Evolutionary conservation across 2,888 invertebrate species (phyloP), one percentile per base, ranked within the genome.

Genomic region (Orchesellides sinensis): DNA sequence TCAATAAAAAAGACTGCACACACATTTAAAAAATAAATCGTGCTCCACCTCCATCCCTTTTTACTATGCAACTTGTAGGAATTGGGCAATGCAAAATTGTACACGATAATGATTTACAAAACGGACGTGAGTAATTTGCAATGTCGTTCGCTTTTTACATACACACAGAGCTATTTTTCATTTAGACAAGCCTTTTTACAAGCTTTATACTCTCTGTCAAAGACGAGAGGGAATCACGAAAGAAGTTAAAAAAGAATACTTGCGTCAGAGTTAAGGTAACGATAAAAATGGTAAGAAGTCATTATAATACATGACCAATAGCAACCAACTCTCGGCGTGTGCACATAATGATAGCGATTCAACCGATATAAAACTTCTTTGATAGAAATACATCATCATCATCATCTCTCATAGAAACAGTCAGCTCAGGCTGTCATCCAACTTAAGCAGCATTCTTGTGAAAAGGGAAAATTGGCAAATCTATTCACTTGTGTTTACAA

Each of bases 181-280:
- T 63, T 63, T 63, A 45, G 40, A 40, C 63, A 63, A 40, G 63
- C 23, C 32, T 32, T 63, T 35, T 23, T 59, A 59, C 25, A 59
- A 59, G n/a, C n/a, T n/a, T n/a, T n/a, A n/a, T n/a, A n/a, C n/a
- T n/a, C n/a, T n/a, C n/a, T 59, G 59, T 27, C 59, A 59, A 32
- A 59, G 12, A 52, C 14, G n/a, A 40, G 40, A 40, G 40, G n/a
- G 32, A 32, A 14, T 10, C 8, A 14, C 14, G 25, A 63, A 79
- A 75, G 63, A 59, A 81, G 40, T 63, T 63, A 45, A 63, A 40
- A 63, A 40, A 40, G 21, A 19, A 35, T 5, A 29, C 56, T 81
- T 81, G 73, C 81, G 68, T 74, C 73, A 79, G 72, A 74, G 81
- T 81, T 81, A 81, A 81, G 74, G 80, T 81, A 73, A 73, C 73